A percentile compares a stretch with the other conserved stretches of the same genome.
Conservation (phyloP, 2,113 vertebrate species). For the Salvelinus namaycush region DNA sequence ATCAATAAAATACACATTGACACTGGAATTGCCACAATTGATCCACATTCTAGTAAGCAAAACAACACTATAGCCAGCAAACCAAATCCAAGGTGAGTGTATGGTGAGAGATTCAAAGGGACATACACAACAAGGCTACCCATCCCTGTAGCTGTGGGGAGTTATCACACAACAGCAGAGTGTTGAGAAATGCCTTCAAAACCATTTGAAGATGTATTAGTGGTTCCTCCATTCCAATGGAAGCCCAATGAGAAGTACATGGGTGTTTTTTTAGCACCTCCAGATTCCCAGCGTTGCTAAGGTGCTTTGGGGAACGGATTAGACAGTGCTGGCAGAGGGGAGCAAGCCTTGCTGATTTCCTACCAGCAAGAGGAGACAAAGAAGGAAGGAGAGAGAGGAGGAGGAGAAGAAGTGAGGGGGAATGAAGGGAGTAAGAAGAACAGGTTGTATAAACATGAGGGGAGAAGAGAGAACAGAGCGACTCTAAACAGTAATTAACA, state of each 20-base stretch:
- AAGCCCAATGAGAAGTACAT: constrained; percentile 41
- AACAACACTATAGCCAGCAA: not conserved
- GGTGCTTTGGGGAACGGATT: constrained; percentile 75
- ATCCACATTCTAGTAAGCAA: not conserved
- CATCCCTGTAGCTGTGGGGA: constrained; percentile 66
- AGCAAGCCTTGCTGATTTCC: constrained; percentile 61
- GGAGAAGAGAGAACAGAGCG: constrained; percentile 11
- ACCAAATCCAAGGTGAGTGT: constrained; percentile 40
- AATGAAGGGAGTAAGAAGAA: not conserved
- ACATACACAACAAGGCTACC: constrained; percentile 64
- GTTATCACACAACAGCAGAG: constrained; percentile 71
- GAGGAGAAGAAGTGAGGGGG: not conserved
- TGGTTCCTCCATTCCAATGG: constrained; percentile 63
- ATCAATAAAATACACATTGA: not conserved
- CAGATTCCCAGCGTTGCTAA: constrained; percentile 77
- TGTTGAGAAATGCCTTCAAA: constrained; percentile 63
- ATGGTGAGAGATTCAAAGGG: not conserved
- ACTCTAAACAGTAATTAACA: constrained; percentile 44
- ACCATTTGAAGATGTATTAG: constrained; percentile 76
- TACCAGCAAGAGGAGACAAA: constrained; percentile 42
- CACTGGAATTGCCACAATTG: too few relatives aligned
- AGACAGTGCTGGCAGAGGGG: constrained; percentile 57
- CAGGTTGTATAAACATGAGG: constrained; percentile 43
- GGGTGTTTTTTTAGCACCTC: constrained; percentile 48
- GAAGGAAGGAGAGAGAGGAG: constrained; percentile 5